phyloP scores from a whole-genome alignment of 2,113 vertebrate species.

The Hippocampus mohnikei region DNA sequence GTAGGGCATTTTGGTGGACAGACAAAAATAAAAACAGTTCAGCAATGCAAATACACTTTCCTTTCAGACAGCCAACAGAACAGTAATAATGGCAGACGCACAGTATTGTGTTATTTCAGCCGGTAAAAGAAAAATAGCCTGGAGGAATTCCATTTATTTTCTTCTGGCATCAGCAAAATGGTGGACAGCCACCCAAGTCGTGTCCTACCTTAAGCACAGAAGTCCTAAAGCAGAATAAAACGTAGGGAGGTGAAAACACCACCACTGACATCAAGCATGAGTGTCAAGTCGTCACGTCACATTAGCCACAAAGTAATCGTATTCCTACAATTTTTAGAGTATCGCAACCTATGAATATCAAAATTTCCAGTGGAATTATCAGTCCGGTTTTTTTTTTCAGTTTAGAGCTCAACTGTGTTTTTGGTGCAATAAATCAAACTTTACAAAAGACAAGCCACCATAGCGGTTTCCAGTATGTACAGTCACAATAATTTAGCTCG shows the following conservation, averaged over 20 bases:
- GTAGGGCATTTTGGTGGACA: neutral
- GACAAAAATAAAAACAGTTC: neutral
- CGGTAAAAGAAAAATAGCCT: neutral
- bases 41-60: neutral
- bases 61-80: neutral
- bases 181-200: neutral
- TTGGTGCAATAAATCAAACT: constrained; percentile 4
- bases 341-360: constrained; percentile 1
- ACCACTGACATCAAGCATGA: neutral
- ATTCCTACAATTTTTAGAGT: neutral
- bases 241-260: neutral
- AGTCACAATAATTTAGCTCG: constrained; percentile 46
- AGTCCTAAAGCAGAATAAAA: neutral
- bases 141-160: constrained; percentile 2
- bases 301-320: neutral
- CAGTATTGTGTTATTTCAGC: neutral
- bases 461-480: neutral
- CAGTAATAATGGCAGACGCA: neutral
- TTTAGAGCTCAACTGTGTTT: constrained; percentile 24
- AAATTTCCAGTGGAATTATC: constrained; percentile 2
- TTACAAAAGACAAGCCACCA: neutral
- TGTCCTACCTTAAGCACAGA: constrained; percentile 2
- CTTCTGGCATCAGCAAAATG: constrained; percentile 8
- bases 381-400: neutral
- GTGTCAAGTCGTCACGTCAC: neutral